phyloP scores from a whole-genome alignment of 1,140 invertebrate genomes.

The Drosophila orosa region DNA sequence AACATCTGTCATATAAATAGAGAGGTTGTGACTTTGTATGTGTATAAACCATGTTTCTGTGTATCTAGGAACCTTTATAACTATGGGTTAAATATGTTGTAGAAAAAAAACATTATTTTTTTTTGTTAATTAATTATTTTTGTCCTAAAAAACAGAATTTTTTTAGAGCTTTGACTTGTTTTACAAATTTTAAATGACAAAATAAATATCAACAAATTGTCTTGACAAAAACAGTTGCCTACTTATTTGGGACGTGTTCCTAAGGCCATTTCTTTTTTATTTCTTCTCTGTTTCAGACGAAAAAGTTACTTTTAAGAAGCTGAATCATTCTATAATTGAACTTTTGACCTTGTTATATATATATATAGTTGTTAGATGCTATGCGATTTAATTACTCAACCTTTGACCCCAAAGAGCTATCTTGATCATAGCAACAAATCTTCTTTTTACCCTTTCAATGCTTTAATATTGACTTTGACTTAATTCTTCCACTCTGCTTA shows the following conservation, averaged over 20 bases:
- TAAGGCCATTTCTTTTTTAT: neutral
- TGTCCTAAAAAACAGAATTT: too few relatives aligned
- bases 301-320: neutral
- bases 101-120: neutral
- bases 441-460: too few relatives aligned
- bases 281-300: neutral
- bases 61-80: neutral
- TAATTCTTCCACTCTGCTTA: neutral
- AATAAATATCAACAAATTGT: too few relatives aligned
- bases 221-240: slow-evolving; percentile 4
- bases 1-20: neutral
- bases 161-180: neutral
- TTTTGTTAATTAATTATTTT: neutral
- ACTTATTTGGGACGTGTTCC: slow-evolving; percentile 5
- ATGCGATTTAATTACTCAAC: too few relatives aligned
- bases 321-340: neutral
- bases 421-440: too few relatives aligned
- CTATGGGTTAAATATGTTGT: neutral
- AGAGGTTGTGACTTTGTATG: too few relatives aligned
- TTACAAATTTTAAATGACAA: neutral
- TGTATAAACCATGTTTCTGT: neutral
- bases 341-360: neutral
- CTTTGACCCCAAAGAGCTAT: too few relatives aligned
- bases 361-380: neutral
- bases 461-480: neutral